phyloP scores from a whole-genome alignment of 2,888 invertebrate genomes.

The Phyllotreta cruciferae region DNA sequence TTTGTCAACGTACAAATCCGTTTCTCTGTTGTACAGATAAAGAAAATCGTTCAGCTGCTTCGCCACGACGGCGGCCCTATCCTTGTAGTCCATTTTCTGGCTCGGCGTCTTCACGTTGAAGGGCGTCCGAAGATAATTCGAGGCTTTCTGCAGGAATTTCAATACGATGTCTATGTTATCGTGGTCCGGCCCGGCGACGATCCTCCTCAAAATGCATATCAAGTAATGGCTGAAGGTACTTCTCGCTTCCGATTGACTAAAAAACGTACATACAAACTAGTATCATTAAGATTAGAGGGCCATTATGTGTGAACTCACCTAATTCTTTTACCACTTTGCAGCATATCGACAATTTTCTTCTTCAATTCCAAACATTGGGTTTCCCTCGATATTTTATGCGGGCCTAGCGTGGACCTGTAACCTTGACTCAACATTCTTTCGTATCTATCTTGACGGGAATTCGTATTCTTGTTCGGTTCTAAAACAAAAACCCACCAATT shows the following conservation, averaged over 20 bases:
- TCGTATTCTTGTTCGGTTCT: conserved; percentile 25
- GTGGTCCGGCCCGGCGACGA: conserved; percentile 65
- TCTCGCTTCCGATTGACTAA: conserved; percentile 72
- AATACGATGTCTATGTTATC: conserved; percentile 73
- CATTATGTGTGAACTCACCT: conserved; percentile 63
- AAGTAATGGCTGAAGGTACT: conserved; percentile 82
- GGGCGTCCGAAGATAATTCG: conserved; percentile 75
- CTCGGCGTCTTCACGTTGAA: conserved; percentile 72
- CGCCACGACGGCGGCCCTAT: conserved; percentile 82
- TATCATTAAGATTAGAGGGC: not conserved
- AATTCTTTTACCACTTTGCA: conserved; percentile 70
- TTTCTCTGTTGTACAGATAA: conserved; percentile 82
- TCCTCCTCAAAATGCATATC: conserved; percentile 74
- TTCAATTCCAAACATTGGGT: conserved; percentile 53
- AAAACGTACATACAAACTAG: conserved; percentile 38
- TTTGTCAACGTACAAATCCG: conserved; percentile 77
- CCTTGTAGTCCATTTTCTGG: conserved; percentile 77
- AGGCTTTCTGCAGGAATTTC: conserved; percentile 78
- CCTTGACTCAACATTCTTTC: conserved; percentile 58
- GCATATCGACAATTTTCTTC: conserved; percentile 61
- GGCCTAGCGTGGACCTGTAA: conserved; percentile 54
- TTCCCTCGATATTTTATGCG: conserved; percentile 57
- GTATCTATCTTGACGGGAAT: conserved; percentile 57
- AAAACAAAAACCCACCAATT: not conserved
- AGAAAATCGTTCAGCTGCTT: conserved; percentile 86